A percentile compares a stretch with the other conserved stretches of the same genome.
Conservation (phyloP, 2,113 vertebrate species). For the Alligator mississippiensis region DNA sequence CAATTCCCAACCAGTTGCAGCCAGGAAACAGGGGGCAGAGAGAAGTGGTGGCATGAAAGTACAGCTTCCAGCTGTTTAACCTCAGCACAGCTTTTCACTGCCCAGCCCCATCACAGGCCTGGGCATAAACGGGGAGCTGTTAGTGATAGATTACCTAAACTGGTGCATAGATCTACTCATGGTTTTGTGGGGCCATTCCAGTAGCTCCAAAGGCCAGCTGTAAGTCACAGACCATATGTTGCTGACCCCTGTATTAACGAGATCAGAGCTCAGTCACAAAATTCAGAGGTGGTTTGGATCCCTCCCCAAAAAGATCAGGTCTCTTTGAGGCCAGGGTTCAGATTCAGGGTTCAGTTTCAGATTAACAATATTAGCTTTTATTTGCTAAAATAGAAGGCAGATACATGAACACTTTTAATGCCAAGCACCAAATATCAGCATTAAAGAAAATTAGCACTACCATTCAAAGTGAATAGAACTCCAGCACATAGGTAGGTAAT, state of each 20-base stretch:
- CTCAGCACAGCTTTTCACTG: too few species aligned
- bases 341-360: background rate
- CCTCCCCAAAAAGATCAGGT: background rate
- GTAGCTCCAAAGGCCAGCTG: too few species aligned
- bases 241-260: background rate
- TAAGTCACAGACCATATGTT: background rate
- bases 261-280: background rate
- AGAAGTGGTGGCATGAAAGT: too few species aligned
- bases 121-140: too few species aligned
- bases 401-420: background rate
- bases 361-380: background rate
- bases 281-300: background rate
- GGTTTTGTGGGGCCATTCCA: too few species aligned
- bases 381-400: background rate
- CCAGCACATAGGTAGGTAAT: background rate
- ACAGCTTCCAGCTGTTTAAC: too few species aligned
- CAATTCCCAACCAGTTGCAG: too few species aligned
- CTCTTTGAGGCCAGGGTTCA: background rate
- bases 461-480: background rate
- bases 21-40: too few species aligned
- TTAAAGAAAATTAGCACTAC: background rate
- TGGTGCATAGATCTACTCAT: too few species aligned
- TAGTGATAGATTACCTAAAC: too few species aligned
- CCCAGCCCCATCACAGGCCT: too few species aligned
- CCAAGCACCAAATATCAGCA: background rate